A percentile compares a stretch with the other conserved stretches of the same genome.
Evolutionary conservation across 2,888 invertebrate species (phyloP).

Genomic region (Calameuta idolon): DNA sequence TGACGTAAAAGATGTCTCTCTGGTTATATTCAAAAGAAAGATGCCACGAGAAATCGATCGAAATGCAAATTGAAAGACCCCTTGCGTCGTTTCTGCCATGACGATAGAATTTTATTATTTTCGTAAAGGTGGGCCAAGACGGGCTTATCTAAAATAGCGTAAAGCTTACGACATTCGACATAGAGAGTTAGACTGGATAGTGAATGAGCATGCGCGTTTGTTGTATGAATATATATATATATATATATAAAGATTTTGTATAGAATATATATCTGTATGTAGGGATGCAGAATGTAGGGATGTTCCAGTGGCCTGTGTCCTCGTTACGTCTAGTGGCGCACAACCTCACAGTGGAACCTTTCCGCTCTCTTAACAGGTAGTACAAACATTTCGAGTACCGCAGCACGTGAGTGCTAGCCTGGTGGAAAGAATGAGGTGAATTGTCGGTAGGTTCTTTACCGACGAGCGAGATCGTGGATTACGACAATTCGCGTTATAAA

Average conservation of each 20-base stretch:
- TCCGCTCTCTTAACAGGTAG: conserved; percentile 34
- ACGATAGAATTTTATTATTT: background rate
- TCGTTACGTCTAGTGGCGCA: conserved; percentile 48
- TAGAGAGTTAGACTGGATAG: conserved; percentile 34
- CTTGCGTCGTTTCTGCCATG: background rate
- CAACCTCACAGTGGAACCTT: conserved; percentile 25
- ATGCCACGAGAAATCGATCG: background rate
- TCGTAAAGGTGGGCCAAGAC: background rate
- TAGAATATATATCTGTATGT: background rate
- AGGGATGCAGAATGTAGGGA: conserved; percentile 11
- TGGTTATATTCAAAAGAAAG: background rate
- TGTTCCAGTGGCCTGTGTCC: conserved; percentile 40
- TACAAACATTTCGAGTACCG: conserved; percentile 46
- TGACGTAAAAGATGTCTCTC: background rate
- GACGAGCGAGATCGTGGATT: background rate
- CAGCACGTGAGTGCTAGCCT: background rate
- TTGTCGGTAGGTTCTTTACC: background rate
- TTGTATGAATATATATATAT: no score
- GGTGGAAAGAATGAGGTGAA: background rate
- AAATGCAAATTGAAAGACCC: background rate
- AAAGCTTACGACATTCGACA: conserved; percentile 46
- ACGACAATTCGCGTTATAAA: background rate
- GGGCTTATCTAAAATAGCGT: conserved; percentile 44
- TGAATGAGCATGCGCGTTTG: conserved; percentile 19
- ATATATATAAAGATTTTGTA: no score